Evolutionary conservation across 2,797 vertebrate species (phyloP).

Genomic region (Crypturellus tataupa): DNA sequence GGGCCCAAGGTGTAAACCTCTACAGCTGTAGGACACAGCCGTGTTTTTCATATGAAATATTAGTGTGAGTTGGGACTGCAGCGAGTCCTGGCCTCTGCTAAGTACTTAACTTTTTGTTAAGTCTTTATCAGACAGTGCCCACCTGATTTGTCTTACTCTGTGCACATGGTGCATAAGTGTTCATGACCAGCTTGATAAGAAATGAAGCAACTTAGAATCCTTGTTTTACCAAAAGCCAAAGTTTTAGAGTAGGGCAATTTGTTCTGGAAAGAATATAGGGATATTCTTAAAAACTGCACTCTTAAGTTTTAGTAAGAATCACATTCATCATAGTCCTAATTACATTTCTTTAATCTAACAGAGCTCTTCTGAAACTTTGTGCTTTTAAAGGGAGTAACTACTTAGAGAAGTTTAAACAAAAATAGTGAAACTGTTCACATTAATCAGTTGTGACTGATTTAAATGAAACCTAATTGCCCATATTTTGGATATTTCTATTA

Average conservation of each 20-base stretch:
- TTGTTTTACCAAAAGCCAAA: neutral
- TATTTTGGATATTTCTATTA: constrained; percentile 24
- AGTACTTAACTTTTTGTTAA: neutral
- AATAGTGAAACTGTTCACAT: neutral
- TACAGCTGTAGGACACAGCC: neutral
- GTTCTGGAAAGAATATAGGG: neutral
- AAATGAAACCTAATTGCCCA: constrained; percentile 42
- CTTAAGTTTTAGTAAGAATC: neutral
- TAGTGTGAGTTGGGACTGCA: neutral
- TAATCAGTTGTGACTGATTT: constrained; percentile 51
- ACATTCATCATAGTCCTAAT: neutral
- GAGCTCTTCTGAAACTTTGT: constrained; percentile 4
- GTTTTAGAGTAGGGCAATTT: neutral
- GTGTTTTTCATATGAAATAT: neutral
- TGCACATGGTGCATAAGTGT: neutral
- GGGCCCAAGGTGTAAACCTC: neutral
- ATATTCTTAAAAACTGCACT: neutral
- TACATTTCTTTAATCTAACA: constrained; percentile 13
- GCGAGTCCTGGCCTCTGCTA: neutral
- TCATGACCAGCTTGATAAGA: neutral
- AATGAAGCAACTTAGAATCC: neutral
- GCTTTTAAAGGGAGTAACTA: constrained; percentile 25
- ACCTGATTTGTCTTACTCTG: neutral
- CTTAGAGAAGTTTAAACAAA: constrained; percentile 1
- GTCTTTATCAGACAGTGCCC: neutral